Evolutionary conservation across 37 sponge, comb jelly and placozoan genomes (phyloP).

Genomic region (Tethya wilhelma): DNA sequence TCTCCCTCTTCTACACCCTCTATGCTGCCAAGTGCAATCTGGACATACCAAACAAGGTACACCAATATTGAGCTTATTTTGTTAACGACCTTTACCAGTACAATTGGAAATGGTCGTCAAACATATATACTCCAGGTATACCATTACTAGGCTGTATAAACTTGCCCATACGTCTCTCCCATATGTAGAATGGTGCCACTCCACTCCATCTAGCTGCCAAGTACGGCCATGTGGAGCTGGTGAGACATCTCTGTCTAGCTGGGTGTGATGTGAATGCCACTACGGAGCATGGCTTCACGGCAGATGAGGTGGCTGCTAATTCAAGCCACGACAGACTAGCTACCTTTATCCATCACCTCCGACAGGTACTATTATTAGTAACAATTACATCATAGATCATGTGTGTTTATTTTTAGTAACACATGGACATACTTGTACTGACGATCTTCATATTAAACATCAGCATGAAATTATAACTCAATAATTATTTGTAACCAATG

Average conservation of each 20-base stretch:
- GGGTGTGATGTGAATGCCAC: constrained; percentile 73
- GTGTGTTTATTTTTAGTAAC: neutral
- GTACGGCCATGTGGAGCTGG: constrained; percentile 81
- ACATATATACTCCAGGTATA: no score
- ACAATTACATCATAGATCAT: neutral
- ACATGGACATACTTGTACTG: neutral
- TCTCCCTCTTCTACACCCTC: constrained; percentile 76
- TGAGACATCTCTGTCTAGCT: constrained; percentile 69
- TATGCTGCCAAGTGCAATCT: constrained; percentile 72
- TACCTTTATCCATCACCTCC: constrained; percentile 58
- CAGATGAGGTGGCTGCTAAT: constrained; percentile 75
- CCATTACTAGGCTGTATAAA: no score
- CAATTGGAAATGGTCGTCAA: neutral
- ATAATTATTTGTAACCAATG: neutral
- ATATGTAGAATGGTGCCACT: constrained; percentile 66
- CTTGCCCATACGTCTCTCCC: no score
- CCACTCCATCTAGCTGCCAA: constrained; percentile 89
- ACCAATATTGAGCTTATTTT: neutral
- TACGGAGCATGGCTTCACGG: constrained; percentile 74
- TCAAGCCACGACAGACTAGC: constrained; percentile 59
- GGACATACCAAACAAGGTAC: constrained; percentile 69
- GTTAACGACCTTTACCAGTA: neutral
- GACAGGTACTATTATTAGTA: constrained; percentile 43
- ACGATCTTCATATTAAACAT: neutral
- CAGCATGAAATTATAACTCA: neutral